phyloP scores from a whole-genome alignment of 2,797 vertebrate species.

The Coluber constrictor region DNA sequence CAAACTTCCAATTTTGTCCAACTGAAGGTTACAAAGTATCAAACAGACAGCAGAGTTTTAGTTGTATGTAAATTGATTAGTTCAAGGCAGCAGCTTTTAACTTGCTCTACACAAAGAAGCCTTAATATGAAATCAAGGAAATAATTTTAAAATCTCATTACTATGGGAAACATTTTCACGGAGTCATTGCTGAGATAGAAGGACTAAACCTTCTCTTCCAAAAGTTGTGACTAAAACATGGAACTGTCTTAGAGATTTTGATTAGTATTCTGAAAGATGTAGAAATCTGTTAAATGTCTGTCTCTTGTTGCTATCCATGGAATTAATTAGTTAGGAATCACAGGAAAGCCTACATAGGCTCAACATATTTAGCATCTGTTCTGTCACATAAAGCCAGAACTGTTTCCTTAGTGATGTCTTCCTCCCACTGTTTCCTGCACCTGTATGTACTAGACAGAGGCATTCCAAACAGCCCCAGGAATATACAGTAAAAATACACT shows the following conservation, averaged over 20 bases:
- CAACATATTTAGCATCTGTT: slow-evolving; percentile 12
- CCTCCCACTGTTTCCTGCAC: slow-evolving; percentile 20
- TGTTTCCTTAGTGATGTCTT: slow-evolving; percentile 27
- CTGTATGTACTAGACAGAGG: not conserved
- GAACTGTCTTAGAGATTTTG: not conserved
- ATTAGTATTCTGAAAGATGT: not conserved
- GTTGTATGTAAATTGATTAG: not conserved
- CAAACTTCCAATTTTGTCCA: not conserved
- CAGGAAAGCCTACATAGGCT: not conserved
- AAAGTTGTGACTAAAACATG: not conserved
- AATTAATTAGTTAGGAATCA: slow-evolving; percentile 20
- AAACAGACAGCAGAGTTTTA: not conserved
- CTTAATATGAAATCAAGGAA: not conserved
- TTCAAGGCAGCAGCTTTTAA: not conserved
- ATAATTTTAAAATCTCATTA: not conserved
- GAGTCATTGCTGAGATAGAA: not conserved
- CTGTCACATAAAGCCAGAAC: slow-evolving; percentile 17
- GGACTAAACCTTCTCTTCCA: not conserved
- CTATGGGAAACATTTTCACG: not conserved
- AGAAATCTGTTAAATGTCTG: slow-evolving; percentile 5
- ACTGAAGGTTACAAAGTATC: not conserved
- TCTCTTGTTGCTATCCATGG: not conserved
- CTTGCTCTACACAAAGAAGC: not conserved
- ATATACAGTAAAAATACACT: not conserved
- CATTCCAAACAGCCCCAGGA: not conserved